These are phyloP conservation scores for Ridgeia piscesae DNA, from an alignment of 1,140 invertebrate genomes.

Conservation along the genomic window DNA sequence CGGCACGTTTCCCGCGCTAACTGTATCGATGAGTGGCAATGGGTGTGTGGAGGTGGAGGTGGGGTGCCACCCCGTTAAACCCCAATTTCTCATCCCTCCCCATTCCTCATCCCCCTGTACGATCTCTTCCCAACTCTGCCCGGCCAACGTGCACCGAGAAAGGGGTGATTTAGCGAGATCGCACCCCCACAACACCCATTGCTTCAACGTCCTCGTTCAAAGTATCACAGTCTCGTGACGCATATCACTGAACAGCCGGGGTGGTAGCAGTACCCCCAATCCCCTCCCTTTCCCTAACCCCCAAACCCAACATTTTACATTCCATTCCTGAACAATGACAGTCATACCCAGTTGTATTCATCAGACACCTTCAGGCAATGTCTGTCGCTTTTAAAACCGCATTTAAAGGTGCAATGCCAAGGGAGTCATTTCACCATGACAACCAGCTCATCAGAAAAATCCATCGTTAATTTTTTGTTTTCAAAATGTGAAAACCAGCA, in stretches of 20 bases:
- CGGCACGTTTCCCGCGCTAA: neutral
- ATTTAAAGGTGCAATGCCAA: neutral
- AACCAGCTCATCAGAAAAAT: too few relatives aligned
- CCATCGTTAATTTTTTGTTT: too few relatives aligned
- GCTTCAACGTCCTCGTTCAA: neutral
- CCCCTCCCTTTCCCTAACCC: too few relatives aligned
- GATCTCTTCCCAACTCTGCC: neutral
- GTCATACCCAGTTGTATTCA: neutral
- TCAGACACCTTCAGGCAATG: neutral
- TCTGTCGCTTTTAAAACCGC: neutral
- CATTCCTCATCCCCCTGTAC: neutral
- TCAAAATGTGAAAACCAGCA: too few relatives aligned
- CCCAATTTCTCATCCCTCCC: neutral
- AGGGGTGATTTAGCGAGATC: neutral
- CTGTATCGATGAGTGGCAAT: neutral
- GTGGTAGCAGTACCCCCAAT: neutral
- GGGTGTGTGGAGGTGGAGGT: too few relatives aligned
- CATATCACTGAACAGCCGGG: neutral
- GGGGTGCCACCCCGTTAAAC: too few relatives aligned
- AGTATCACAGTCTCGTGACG: neutral
- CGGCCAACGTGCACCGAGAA: neutral
- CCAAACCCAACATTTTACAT: neutral
- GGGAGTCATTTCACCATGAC: too few relatives aligned
- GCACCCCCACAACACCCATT: neutral
- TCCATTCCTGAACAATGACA: neutral